Base-by-base conservation (phyloP, 2,797 vertebrate species). In the Botia almorhae region DNA sequence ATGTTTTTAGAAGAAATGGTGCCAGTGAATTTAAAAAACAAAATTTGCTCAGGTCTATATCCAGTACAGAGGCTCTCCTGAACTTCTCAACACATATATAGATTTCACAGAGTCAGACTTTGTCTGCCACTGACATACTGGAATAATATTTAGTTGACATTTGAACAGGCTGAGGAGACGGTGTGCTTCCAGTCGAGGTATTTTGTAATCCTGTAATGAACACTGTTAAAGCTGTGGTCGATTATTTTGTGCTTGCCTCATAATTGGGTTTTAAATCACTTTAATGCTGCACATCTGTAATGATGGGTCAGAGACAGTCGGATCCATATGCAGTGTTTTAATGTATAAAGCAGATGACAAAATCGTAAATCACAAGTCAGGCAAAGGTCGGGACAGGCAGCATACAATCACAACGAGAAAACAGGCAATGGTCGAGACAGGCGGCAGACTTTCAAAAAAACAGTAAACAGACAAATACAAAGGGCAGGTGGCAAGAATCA, bases 241-340 rank as follows among this genome's bases (percentile, higher is more conserved):
- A 61, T 5, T 78, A 82, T 78, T 85, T 77, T 63, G 82, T 69
- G 71, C 51, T 60, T 79, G 51, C 81, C 81, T 74, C 64, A 75
- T 89, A 83, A 88, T 83, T 86, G 19, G 36, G 81, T 87, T 86
- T 82, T 56, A 80, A 82, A 83, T 74, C 84, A 55, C 50, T 29
- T 53, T 56, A 63, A 82, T 51, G 58, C 69, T 60, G 78, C 73
- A 77, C 48, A 70, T 83, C 23, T 26, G 23, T 26, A 26, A 26
- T 26, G 23, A 26, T 26, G 23, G 23, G 23, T 26, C 23, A 26
- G 23, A 26, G 23, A 26, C 23, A 26, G 23, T 26, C 23, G 23
- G 23, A 26, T 26, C 23, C 23, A 26, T 26, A 26, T 26, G 23
- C 23, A 26, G 23, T 26, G 23, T 26, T 26, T 26, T 26, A 26